Base-by-base conservation (phyloP, 2,888 invertebrate genomes). In the Nudaria mundana region DNA sequence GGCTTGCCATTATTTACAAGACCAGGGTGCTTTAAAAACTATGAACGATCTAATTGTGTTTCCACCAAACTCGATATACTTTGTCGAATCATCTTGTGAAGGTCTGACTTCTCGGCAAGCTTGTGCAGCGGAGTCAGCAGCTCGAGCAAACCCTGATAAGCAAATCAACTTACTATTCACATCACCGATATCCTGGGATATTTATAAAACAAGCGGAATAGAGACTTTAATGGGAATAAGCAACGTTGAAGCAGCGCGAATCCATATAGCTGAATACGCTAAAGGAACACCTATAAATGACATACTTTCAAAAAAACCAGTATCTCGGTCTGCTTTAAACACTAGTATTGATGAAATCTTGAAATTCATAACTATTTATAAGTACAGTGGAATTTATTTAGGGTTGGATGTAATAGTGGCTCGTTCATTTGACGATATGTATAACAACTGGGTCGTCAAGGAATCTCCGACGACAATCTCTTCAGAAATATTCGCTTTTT, bases 81-180 rank as follows among this genome's bases (percentile, higher is more conserved):
- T 93, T 60, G 90, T 91, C 53, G 92, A 92, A 63, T 92, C 92
- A 0, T 91, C 92, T 0, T 92, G 92, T 55, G 81, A 73, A 5
- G 54, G 68, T 1, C 63, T 92, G 16, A 83, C 79, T 5, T 47
- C 52, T 2, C 44, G 56, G 4, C 54, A 60, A 34, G 57, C 58
- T 0, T 63, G 60, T 26, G 38, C 55, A 1, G 32, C 60, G 3
- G 58, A 63, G 45, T 48, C 63, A 0, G 63, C 58, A 1, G 56
- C 63, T 0, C 47, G 43, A 40, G 36, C 53, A 0, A 47, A 62
- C 10, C 56, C 59, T 0, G 16, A 41, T 4, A 29, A 79, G 48
- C 83, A 85, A 30, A 78, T 93, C 1, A 34, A 13, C 15, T 3
- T 40, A 2, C 11, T 40, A 1, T 34, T 40, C 5, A 25, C 34